phyloP scores from a whole-genome alignment of 2,113 vertebrate species.

The Cyprinodon tularosa region DNA sequence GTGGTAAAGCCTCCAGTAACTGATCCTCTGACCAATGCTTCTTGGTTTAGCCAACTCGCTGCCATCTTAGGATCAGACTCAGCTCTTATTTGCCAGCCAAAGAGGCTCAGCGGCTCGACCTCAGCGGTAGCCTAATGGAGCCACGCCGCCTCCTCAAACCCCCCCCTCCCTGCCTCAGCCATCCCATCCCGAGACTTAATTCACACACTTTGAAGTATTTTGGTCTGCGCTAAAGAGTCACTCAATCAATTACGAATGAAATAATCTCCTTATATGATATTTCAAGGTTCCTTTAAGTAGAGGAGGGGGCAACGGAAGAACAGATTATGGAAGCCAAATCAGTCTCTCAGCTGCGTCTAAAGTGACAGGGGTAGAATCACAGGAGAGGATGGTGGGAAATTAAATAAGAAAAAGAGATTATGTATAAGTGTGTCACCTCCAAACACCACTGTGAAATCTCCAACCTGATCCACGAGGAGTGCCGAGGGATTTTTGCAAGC shows the following conservation, averaged over 20 bases:
- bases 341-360: slow-evolving; percentile 95
- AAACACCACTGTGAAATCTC: slow-evolving; percentile 72
- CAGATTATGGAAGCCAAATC: slow-evolving; percentile 96
- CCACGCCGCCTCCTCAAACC: slow-evolving; percentile 37
- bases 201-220: slow-evolving; percentile 96
- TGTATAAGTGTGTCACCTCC: slow-evolving; percentile 92
- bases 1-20: slow-evolving; percentile 46
- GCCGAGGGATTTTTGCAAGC: slow-evolving; percentile 66
- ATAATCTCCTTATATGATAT: slow-evolving; percentile 99
- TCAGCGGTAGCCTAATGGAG: slow-evolving; percentile 46
- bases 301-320: slow-evolving; percentile 76
- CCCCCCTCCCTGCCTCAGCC: slow-evolving; percentile 42
- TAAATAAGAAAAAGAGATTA: slow-evolving; percentile 94
- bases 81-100: slow-evolving; percentile 68
- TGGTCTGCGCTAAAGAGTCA: slow-evolving; percentile 90
- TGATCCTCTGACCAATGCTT: slow-evolving; percentile 46
- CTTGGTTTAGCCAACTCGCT: slow-evolving; percentile 71
- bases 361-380: slow-evolving; percentile 98
- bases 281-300: slow-evolving; percentile 89
- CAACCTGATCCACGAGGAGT: slow-evolving; percentile 72
- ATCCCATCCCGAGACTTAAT: slow-evolving; percentile 71
- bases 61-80: slow-evolving; percentile 65
- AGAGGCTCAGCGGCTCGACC: slow-evolving; percentile 70
- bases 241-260: slow-evolving; percentile 99
- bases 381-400: slow-evolving; percentile 91